A percentile compares a stretch with the other conserved stretches of the same genome.
These are phyloP conservation scores for Neotoxoptera formosana DNA, from an alignment of 1,140 invertebrate genomes.

Conservation along the genomic window DNA sequence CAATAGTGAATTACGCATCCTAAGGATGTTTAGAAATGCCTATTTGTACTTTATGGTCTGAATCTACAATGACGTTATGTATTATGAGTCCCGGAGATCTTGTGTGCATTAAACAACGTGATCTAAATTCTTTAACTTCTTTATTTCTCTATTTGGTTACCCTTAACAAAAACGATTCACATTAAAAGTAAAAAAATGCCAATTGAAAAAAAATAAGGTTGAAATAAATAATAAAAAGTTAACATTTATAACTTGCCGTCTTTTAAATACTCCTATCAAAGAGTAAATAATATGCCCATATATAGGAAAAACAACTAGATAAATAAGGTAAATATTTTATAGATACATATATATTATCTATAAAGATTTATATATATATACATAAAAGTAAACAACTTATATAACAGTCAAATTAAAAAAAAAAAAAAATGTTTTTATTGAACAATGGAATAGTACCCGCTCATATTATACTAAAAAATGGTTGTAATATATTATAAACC, in stretches of 20 bases:
- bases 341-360: background rate
- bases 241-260: background rate
- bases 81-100: background rate
- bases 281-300: background rate
- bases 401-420: background rate
- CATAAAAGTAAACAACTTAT: background rate
- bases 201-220: background rate
- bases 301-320: conserved; percentile 2
- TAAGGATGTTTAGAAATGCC: background rate
- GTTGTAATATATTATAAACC: background rate
- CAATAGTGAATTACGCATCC: background rate
- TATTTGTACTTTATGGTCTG: background rate
- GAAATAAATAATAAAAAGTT: background rate
- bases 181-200: background rate
- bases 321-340: conserved; percentile 17
- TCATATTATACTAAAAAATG: background rate
- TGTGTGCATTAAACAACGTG: background rate
- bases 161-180: background rate
- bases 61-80: background rate
- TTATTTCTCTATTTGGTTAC: background rate
- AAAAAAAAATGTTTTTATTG: background rate
- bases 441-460: background rate
- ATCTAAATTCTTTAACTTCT: conserved; percentile 6
- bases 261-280: background rate
- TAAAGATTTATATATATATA: background rate